A percentile compares a stretch with the other conserved stretches of the same genome.
Conservation (phyloP, 2,797 vertebrate species). For the Staurois parvus region DNA sequence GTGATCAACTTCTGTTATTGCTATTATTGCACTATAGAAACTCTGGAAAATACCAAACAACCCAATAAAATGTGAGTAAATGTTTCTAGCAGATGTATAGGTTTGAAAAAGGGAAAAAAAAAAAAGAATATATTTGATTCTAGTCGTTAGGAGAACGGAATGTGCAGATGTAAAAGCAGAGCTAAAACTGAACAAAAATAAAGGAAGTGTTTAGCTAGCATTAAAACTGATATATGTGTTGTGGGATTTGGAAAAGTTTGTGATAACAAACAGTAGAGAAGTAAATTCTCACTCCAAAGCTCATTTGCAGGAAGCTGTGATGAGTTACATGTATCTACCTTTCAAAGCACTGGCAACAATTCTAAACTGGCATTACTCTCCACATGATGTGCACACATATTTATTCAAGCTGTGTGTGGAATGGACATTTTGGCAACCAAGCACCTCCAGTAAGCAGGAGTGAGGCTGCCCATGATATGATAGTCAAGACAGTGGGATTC, state of each 20-base stretch:
- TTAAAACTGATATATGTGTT: slow-evolving; percentile 35
- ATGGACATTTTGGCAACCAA: slow-evolving; percentile 62
- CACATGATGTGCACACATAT: slow-evolving; percentile 54
- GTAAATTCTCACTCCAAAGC: slow-evolving; percentile 53
- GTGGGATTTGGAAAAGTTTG: slow-evolving; percentile 42
- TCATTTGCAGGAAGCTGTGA: slow-evolving; percentile 60
- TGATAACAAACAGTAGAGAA: slow-evolving; percentile 46
- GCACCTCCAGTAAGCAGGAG: slow-evolving; percentile 58
- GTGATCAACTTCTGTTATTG: slow-evolving; percentile 23
- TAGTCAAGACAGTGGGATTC: slow-evolving; percentile 60
- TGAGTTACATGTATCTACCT: slow-evolving; percentile 58
- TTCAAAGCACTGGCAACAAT: slow-evolving; percentile 54
- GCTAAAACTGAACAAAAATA: not conserved
- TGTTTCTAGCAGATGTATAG: slow-evolving; percentile 31
- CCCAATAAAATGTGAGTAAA: slow-evolving; percentile 11
- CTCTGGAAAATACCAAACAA: slow-evolving; percentile 27
- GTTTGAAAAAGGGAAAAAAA: slow-evolving; percentile 13
- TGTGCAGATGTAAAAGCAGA: slow-evolving; percentile 20
- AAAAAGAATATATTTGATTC: slow-evolving; percentile 30
- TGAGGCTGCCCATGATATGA: slow-evolving; percentile 60
- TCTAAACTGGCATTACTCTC: slow-evolving; percentile 57
- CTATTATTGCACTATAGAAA: slow-evolving; percentile 18
- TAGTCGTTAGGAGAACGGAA: slow-evolving; percentile 24
- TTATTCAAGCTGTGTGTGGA: slow-evolving; percentile 57
- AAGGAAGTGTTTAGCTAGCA: slow-evolving; percentile 25